Percentiles rank a stretch among this genome's conserved stretches.
Evolutionary conservation across 2,113 vertebrate species (phyloP).

Genomic region (Rattus rattus): DNA sequence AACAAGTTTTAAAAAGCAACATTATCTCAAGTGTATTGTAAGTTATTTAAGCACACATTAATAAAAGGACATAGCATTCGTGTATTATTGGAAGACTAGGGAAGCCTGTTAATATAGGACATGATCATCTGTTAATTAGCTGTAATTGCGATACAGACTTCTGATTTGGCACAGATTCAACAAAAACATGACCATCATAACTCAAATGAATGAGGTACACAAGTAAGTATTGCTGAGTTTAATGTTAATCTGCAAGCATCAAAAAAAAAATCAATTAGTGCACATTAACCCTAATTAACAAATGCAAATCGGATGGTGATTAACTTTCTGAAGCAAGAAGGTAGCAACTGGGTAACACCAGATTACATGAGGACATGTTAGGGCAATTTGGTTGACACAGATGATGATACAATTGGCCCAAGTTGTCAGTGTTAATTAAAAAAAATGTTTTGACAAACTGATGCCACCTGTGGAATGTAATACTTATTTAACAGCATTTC

Average conservation of each 20-base stretch:
- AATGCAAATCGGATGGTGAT: slow-evolving; percentile 92
- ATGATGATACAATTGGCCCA: slow-evolving; percentile 85
- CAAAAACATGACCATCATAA: slow-evolving; percentile 89
- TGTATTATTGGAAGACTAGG: slow-evolving; percentile 76
- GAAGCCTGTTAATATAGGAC: slow-evolving; percentile 83
- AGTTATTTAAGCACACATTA: slow-evolving; percentile 72
- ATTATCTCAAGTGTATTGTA: slow-evolving; percentile 46
- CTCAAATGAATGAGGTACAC: slow-evolving; percentile 86
- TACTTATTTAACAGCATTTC: slow-evolving; percentile 22
- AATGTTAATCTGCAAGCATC: slow-evolving; percentile 91
- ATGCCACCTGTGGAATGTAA: slow-evolving; percentile 82
- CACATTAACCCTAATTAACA: slow-evolving; percentile 93
- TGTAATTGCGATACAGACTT: slow-evolving; percentile 90
- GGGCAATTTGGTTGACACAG: slow-evolving; percentile 89
- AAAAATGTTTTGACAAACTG: slow-evolving; percentile 81
- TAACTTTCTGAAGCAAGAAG: slow-evolving; percentile 91
- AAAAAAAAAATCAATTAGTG: slow-evolving; percentile 93
- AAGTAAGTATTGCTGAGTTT: slow-evolving; percentile 86
- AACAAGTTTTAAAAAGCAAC: slow-evolving; percentile 59
- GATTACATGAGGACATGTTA: slow-evolving; percentile 88
- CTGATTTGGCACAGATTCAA: slow-evolving; percentile 89
- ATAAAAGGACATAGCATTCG: slow-evolving; percentile 84
- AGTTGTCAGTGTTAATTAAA: slow-evolving; percentile 86
- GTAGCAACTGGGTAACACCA: slow-evolving; percentile 83
- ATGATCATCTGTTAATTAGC: slow-evolving; percentile 91